Conservation (phyloP, 2,797 vertebrate species). For the Oreochromis mossambicus region DNA sequence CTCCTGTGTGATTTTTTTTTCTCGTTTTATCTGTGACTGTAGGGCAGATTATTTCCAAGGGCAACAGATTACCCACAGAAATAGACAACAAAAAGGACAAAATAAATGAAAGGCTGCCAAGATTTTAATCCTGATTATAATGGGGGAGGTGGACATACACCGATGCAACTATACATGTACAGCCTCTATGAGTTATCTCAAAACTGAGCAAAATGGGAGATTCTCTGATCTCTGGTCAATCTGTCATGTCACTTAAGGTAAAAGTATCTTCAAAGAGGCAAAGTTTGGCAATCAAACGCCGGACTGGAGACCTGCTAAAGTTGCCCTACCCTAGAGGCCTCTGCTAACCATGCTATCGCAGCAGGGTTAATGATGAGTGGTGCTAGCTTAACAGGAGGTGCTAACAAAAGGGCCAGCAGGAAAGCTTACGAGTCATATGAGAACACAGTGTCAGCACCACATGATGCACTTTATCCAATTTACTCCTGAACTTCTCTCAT, state of each 20-base stretch:
- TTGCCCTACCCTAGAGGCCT: neutral
- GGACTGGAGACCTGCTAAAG: neutral
- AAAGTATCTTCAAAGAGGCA: neutral
- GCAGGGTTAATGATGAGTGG: conserved; percentile 6
- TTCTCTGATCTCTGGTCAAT: neutral
- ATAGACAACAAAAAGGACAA: conserved; percentile 49
- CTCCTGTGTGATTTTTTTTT: conserved; percentile 25
- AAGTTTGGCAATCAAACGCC: neutral
- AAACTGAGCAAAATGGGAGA: neutral
- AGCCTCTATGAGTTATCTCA: neutral
- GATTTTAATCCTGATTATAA: conserved; percentile 60
- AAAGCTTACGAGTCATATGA: conserved; percentile 12
- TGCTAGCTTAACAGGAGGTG: conserved; percentile 23
- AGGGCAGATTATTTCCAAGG: conserved; percentile 64
- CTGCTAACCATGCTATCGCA: neutral
- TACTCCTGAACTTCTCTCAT: neutral
- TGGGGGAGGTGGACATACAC: neutral
- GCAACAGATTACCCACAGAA: conserved; percentile 61
- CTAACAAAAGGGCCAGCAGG: conserved; percentile 10
- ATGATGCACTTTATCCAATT: neutral
- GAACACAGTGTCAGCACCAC: neutral
- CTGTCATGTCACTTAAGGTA: neutral
- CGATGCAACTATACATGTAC: neutral
- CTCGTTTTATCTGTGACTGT: conserved; percentile 59
- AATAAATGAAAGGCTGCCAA: conserved; percentile 50